Evolutionary conservation across 1,140 invertebrate species (phyloP).

Genomic region (Papilio machaon): DNA sequence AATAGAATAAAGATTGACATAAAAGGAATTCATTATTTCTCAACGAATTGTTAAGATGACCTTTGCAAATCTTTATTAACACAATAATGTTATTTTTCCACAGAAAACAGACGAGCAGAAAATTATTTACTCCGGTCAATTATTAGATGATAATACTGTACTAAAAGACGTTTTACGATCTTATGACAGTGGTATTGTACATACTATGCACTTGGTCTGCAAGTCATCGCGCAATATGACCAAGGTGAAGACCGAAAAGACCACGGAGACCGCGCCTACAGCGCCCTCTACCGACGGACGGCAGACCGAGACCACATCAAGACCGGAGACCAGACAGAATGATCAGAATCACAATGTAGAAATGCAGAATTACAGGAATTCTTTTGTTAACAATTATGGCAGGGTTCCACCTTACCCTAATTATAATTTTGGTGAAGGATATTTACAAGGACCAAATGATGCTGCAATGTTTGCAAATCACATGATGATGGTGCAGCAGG

Average conservation of each 20-base stretch:
- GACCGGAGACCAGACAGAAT: constrained; percentile 73
- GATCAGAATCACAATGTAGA: constrained; percentile 76
- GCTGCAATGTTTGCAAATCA: constrained; percentile 80
- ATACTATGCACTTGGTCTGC: constrained; percentile 93
- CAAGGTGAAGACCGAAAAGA: constrained; percentile 47
- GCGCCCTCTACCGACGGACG: constrained; percentile 48
- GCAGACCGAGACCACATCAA: constrained; percentile 43
- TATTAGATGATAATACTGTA: constrained; percentile 88
- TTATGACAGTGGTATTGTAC: constrained; percentile 87
- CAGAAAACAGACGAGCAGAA: constrained; percentile 91
- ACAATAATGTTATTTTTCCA: constrained; percentile 40
- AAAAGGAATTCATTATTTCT: background rate
- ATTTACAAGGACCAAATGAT: constrained; percentile 65
- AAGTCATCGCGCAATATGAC: constrained; percentile 77
- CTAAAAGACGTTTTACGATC: constrained; percentile 91
- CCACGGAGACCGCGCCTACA: constrained; percentile 56
- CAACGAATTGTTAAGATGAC: background rate
- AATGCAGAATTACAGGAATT: constrained; percentile 75
- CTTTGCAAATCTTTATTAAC: background rate
- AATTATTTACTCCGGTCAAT: constrained; percentile 94
- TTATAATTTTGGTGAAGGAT: constrained; percentile 66
- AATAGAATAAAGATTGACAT: background rate
- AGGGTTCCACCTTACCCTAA: constrained; percentile 72
- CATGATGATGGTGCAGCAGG: constrained; percentile 89
- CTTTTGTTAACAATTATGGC: constrained; percentile 72